Base-by-base conservation (phyloP, 2,113 vertebrate genomes). In the Chaenocephalus aceratus region DNA sequence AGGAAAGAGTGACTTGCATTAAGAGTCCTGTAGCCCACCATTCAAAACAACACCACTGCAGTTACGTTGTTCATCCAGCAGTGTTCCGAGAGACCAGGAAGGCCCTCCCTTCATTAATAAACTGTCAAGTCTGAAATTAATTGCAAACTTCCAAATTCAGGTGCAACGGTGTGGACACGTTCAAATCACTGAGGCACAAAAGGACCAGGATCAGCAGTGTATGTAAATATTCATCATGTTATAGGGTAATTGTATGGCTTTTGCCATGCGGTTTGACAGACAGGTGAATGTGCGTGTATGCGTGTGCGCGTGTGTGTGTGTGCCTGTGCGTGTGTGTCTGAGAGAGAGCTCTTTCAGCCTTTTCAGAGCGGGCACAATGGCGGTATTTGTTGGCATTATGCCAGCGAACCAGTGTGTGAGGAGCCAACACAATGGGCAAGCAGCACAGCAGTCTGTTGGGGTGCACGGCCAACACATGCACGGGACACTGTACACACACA, bases 371-470 rank as follows among this genome's bases (percentile, higher is more conserved):
- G 76, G 65, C 62, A 93, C 94, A 94, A 93, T 88, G 74, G 89
- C 78, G 81, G 48, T n/a, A 72, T 86, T 70, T 83, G 89, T 86
- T 92, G 91, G 92, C 91, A 86, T 87, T 79, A 86, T 91, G 93
- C 91, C 90, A 93, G 84, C 64, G 48, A 53, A 12, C 26, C 76
- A 23, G 69, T 46, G 73, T 83, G 83, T 46, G 75, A 71, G 59
- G 66, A 63, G 76, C 48, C 75, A 72, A 85, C 82, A 93, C 92
- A 94, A 92, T 92, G 83, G 90, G 64, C 77, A 3, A 46, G 85
- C 61, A 65, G 66, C 77, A 63, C 79, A 30, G 88, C 64, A 53
- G 64, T 10, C 30, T 77, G 84, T 61, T 45, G 58, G 60, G 67
- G 74, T 51, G 72, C 83, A 76, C 15, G 46, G 63, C 68, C 65